These are phyloP conservation scores for Coleophora flavipennella DNA, from an alignment of 2,888 invertebrate species.

Conservation along the genomic window DNA sequence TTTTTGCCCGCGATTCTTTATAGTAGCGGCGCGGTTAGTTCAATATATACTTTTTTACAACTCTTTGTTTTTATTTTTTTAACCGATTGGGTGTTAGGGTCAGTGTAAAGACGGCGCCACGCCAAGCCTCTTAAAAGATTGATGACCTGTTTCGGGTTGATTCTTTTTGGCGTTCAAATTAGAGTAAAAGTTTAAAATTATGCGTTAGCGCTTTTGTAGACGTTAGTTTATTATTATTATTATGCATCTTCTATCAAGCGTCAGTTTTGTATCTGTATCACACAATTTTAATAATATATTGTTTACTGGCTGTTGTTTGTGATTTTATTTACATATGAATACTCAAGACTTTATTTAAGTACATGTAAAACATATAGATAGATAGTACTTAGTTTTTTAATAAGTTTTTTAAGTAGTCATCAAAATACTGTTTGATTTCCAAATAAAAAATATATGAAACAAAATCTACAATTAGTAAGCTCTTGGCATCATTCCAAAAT, in stretches of 20 bases:
- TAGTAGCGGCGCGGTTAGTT: conserved; percentile 41
- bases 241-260: not conserved
- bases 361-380: too few species aligned
- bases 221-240: not conserved
- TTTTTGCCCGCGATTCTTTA: conserved; percentile 59
- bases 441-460: too few species aligned
- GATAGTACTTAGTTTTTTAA: too few species aligned
- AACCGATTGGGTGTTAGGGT: conserved; percentile 54
- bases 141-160: conserved; percentile 44
- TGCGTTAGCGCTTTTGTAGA: not conserved
- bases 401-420: too few species aligned
- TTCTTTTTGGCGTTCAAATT: conserved; percentile 17
- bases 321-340: not conserved
- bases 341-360: too few species aligned
- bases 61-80: conserved; percentile 35
- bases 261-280: not conserved
- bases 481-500: too few species aligned
- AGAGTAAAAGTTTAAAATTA: conserved; percentile 27
- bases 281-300: not conserved
- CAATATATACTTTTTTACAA: conserved; percentile 1
- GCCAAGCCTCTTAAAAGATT: conserved; percentile 40
- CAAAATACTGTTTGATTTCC: too few species aligned
- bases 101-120: conserved; percentile 56
- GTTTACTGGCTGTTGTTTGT: not conserved
- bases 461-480: too few species aligned